Percentiles rank a stretch among this genome's conserved stretches.
Evolutionary conservation across 2,888 invertebrate genomes (phyloP).

Genomic region (Cerceris rybyensis): DNA sequence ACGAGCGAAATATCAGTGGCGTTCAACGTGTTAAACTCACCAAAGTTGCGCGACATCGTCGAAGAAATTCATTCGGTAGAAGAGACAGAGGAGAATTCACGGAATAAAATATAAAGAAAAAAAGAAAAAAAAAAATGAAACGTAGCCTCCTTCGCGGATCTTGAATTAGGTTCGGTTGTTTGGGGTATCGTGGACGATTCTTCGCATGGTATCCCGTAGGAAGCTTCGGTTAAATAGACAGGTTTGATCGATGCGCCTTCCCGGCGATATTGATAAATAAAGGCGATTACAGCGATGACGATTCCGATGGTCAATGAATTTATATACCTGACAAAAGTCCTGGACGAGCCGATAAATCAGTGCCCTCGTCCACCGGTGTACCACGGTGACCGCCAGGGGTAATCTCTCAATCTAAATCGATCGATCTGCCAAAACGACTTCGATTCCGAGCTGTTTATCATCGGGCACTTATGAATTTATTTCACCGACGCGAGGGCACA

Average conservation of each 20-base stretch:
- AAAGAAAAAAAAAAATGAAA: too few relatives aligned
- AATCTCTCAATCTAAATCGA: conserved; percentile 80
- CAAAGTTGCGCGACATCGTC: not conserved
- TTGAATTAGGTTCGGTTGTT: conserved; percentile 3
- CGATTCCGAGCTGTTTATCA: conserved; percentile 72
- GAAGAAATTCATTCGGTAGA: too few relatives aligned
- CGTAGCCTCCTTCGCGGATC: not conserved
- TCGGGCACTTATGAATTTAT: conserved; percentile 67
- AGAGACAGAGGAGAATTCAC: too few relatives aligned
- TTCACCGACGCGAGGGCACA: conserved; percentile 48
- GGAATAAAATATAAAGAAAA: too few relatives aligned
- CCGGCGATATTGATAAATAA: conserved; percentile 70
- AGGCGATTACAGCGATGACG: conserved; percentile 71
- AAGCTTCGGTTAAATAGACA: conserved; percentile 64
- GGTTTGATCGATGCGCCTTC: conserved; percentile 65
- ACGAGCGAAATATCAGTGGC: too few relatives aligned
- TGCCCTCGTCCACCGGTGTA: conserved; percentile 15
- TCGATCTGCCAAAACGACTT: conserved; percentile 74
- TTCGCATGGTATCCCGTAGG: conserved; percentile 46
- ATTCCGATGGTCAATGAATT: conserved; percentile 70
- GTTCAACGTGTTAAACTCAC: not conserved
- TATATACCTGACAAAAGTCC: conserved; percentile 68
- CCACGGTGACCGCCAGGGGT: conserved; percentile 57
- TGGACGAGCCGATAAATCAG: conserved; percentile 63
- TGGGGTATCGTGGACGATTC: conserved; percentile 9